Base-by-base conservation (phyloP, 2,888 invertebrate species). In the Pyrochroa serraticornis region DNA sequence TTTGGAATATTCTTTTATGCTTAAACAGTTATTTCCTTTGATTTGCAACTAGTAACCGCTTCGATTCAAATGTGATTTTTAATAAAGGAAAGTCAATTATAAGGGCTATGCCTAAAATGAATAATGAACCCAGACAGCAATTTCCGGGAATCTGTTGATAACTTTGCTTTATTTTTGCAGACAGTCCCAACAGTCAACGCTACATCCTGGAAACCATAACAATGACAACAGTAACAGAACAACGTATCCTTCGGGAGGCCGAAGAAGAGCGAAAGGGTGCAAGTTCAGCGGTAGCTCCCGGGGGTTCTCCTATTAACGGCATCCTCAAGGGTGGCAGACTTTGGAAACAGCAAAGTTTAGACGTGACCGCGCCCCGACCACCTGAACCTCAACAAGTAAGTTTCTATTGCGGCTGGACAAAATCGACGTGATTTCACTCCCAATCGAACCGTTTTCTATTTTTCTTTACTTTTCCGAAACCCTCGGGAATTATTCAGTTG, bases 301-400 rank as follows among this genome's bases (percentile, higher is more conserved):
- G 84, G 54, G 82, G 78, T 56, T 87, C 87, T 0, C 86, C 88
- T 1, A 81, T 88, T 32, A 88, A 87, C 42, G 91, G 92, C 30
- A 92, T 91, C 58, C 80, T 91, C 3, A 91, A 91, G 75, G 90
- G 91, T 8, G 91, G 91, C 6, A 83, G 89, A 60, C 81, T 91
- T 8, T 91, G 91, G 91, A 89, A 89, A 60, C 79, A 79, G 62
- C 72, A 71, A 43, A 77, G 74, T 55, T 57, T 66, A 22, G 68
- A 68, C 38, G 46, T 41, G 37, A 59, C 7, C n/a, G 14, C 30
- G 3, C 34, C 30, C 39, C 55, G 62, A 50, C 36, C 55, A 14
- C 42, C 47, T 22, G 67, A 67, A 44, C 52, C 56, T 30, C 63
- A 60, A 53, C 64, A 60, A 59, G 66, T 64, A 56, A 60, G 62